These are phyloP conservation scores for Pseudobourletiella spinata DNA, from an alignment of 1,140 invertebrate genomes.

Conservation along the genomic window DNA sequence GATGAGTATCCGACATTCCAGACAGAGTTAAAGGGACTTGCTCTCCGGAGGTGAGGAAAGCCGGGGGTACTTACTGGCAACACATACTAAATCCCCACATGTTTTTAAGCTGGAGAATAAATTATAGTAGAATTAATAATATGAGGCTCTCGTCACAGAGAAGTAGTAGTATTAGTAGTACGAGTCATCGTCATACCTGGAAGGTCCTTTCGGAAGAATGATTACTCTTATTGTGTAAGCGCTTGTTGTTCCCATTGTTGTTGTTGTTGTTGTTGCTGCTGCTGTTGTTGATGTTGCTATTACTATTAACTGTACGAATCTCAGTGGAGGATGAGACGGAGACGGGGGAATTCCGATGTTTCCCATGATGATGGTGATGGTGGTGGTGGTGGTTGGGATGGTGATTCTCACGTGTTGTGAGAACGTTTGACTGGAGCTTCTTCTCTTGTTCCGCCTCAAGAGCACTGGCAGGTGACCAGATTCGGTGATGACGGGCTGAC, in stretches of 20 bases:
- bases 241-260: not conserved
- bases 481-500: constrained; percentile 21
- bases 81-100: no score
- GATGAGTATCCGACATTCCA: no score
- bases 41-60: no score
- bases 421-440: constrained; percentile 11
- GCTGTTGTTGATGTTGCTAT: not conserved
- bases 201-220: constrained; percentile 29
- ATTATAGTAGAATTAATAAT: no score
- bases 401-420: not conserved
- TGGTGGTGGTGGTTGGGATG: not conserved
- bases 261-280: not conserved
- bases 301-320: constrained; percentile 5
- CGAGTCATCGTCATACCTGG: no score
- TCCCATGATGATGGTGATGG: not conserved
- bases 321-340: constrained; percentile 34
- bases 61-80: no score
- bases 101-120: no score
- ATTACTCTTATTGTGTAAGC: constrained; percentile 23
- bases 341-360: constrained; percentile 23
- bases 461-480: constrained; percentile 36
- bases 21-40: not conserved
- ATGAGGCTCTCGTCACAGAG: no score
- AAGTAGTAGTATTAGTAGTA: no score
- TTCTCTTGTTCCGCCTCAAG: constrained; percentile 32